Evolutionary conservation across 2,113 vertebrate species (phyloP).

Genomic region (Nothobranchius kuhntae): DNA sequence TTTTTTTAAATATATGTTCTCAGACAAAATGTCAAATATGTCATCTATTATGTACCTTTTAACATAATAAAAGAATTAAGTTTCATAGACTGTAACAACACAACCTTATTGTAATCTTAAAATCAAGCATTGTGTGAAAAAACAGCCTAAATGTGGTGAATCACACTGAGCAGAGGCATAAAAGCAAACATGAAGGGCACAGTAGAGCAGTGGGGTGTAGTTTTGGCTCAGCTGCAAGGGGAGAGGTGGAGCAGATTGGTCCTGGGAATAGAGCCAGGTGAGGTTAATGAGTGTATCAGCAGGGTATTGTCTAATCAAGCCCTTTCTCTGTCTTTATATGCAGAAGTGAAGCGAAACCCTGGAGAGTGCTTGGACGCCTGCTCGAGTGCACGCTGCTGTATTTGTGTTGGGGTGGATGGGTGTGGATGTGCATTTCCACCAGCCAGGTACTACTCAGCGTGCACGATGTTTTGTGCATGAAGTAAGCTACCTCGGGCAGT

Average conservation of each 20-base stretch:
- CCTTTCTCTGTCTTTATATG: neutral
- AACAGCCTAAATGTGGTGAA: neutral
- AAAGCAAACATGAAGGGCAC: neutral
- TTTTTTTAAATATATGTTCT: too few relatives aligned
- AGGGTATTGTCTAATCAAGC: constrained; percentile 5
- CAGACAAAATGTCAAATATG: too few relatives aligned
- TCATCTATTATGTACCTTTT: too few relatives aligned
- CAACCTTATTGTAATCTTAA: neutral
- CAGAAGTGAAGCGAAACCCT: neutral
- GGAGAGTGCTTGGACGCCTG: neutral
- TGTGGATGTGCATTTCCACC: neutral
- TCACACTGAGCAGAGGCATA: neutral
- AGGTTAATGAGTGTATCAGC: constrained; percentile 7
- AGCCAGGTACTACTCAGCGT: neutral
- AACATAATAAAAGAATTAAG: neutral
- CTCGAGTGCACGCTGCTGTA: neutral
- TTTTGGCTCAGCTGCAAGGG: neutral
- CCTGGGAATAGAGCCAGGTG: constrained; percentile 1
- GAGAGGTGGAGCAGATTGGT: neutral
- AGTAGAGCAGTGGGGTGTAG: neutral
- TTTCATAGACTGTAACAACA: too few relatives aligned
- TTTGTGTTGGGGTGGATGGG: neutral
- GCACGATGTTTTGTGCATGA: neutral
- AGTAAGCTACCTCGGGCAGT: neutral
- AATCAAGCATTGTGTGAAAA: neutral